Conservation (phyloP, 2,888 invertebrate genomes). For the Escarpia spicata region DNA sequence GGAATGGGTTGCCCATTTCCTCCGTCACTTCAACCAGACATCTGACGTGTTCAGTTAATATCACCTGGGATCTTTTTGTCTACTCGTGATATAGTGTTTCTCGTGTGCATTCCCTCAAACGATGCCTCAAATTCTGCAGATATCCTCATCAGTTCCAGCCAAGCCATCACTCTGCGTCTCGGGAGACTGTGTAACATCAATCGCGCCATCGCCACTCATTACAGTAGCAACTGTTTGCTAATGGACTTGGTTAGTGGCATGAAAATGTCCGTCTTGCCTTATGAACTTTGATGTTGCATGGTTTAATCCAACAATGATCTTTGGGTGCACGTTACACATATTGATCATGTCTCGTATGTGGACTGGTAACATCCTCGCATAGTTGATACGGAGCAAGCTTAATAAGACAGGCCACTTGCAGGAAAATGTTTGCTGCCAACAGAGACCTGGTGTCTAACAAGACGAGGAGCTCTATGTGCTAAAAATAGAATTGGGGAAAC, state of each 20-base stretch:
- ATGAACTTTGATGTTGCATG: constrained; percentile 29
- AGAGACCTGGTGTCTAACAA: not conserved
- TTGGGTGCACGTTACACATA: constrained; percentile 27
- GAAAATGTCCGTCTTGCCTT: constrained; percentile 30
- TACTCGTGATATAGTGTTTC: constrained; percentile 13
- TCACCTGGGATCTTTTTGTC: constrained; percentile 18
- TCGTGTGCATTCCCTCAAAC: not conserved
- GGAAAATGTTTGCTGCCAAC: too few species aligned
- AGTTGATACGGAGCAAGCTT: constrained; percentile 28
- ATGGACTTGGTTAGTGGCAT: constrained; percentile 29
- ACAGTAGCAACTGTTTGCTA: constrained; percentile 31
- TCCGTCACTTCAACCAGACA: not conserved
- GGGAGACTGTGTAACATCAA: not conserved
- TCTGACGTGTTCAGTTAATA: not conserved
- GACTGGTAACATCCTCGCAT: constrained; percentile 34
- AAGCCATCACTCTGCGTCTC: constrained; percentile 18
- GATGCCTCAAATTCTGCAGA: constrained; percentile 26
- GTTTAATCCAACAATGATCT: constrained; percentile 24
- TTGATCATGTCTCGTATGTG: constrained; percentile 31
- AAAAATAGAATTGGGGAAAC: constrained; percentile 30
- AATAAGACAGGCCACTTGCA: too few species aligned
- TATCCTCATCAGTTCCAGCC: not conserved
- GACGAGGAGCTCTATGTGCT: constrained; percentile 30
- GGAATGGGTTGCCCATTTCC: too few species aligned
- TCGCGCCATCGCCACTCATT: constrained; percentile 28